phyloP scores from a whole-genome alignment of 1,140 invertebrate genomes.

The Brevipalpus yothersi region DNA sequence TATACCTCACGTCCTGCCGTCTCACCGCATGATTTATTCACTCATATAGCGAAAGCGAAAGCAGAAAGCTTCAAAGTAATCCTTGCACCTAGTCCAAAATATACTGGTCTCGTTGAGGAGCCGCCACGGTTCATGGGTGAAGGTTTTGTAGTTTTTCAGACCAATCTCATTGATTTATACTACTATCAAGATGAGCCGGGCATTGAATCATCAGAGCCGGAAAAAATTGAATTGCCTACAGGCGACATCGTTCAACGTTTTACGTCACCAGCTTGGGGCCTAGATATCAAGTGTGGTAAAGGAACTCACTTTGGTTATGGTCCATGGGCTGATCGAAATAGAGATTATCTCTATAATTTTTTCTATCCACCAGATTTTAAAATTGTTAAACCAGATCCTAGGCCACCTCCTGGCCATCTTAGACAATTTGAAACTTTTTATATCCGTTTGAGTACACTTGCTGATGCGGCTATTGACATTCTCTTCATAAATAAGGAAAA shows the following conservation, averaged over 20 bases:
- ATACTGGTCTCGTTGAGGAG: conserved; percentile 73
- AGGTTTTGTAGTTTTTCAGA: conserved; percentile 87
- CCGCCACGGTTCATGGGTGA: conserved; percentile 92
- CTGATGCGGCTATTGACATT: conserved; percentile 78
- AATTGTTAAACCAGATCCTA: conserved; percentile 16
- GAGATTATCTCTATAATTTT: conserved; percentile 82
- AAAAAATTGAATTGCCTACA: conserved; percentile 66
- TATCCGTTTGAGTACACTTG: conserved; percentile 61
- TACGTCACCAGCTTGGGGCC: conserved; percentile 73
- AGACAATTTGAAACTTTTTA: conserved; percentile 73
- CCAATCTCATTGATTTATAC: conserved; percentile 77
- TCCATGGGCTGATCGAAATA: conserved; percentile 88
- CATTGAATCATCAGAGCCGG: conserved; percentile 61
- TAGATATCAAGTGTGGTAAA: conserved; percentile 87
- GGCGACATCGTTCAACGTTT: conserved; percentile 64
- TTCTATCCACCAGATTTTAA: conserved; percentile 49
- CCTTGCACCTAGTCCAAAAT: conserved; percentile 74
- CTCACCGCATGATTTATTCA: conserved; percentile 72
- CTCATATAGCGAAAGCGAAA: conserved; percentile 84
- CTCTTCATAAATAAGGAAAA: conserved; percentile 78
- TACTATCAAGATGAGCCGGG: conserved; percentile 89
- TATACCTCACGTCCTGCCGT: conserved; percentile 87
- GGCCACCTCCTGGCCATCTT: conserved; percentile 56
- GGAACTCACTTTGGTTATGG: conserved; percentile 93
- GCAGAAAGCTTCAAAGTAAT: conserved; percentile 86